These are phyloP conservation scores for Aquatica leii DNA, from an alignment of 2,888 invertebrate genomes.

Conservation along the genomic window DNA sequence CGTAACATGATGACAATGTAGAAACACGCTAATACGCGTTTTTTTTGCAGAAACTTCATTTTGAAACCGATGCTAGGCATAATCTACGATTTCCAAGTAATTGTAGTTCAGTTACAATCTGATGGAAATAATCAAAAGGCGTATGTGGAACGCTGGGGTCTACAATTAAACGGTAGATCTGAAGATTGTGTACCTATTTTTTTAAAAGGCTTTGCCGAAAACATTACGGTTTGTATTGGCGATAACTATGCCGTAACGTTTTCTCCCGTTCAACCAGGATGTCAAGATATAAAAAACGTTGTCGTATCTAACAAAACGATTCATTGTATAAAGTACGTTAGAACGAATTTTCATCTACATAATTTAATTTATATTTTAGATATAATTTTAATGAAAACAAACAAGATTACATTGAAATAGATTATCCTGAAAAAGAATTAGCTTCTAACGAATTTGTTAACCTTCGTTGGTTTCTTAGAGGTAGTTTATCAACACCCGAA, in stretches of 20 bases:
- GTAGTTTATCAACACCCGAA: conserved; percentile 18
- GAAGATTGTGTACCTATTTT: conserved; percentile 53
- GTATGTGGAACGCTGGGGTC: conserved; percentile 60
- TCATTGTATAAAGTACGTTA: conserved; percentile 56
- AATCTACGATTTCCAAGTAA: conserved; percentile 56
- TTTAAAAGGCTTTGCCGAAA: conserved; percentile 58
- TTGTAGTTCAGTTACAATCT: conserved; percentile 57
- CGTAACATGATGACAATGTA: too few species aligned
- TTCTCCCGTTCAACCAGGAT: conserved; percentile 55
- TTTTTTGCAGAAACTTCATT: conserved; percentile 51
- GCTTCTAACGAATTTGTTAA: conserved; percentile 42
- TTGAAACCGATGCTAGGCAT: conserved; percentile 61
- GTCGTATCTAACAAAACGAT: conserved; percentile 57
- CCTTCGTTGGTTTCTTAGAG: conserved; percentile 35
- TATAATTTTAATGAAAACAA: conserved; percentile 37
- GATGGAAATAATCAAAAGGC: conserved; percentile 46
- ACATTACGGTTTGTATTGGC: conserved; percentile 54
- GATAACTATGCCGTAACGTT: conserved; percentile 54
- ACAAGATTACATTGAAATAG: conserved; percentile 24
- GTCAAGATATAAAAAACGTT: conserved; percentile 50
- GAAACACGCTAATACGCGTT: too few species aligned
- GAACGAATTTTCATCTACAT: neutral
- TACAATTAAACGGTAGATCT: conserved; percentile 58
- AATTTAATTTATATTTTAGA: conserved; percentile 20
- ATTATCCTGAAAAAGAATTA: conserved; percentile 42